phyloP scores from a whole-genome alignment of 2,113 vertebrate genomes.

The Laticauda laticaudata region DNA sequence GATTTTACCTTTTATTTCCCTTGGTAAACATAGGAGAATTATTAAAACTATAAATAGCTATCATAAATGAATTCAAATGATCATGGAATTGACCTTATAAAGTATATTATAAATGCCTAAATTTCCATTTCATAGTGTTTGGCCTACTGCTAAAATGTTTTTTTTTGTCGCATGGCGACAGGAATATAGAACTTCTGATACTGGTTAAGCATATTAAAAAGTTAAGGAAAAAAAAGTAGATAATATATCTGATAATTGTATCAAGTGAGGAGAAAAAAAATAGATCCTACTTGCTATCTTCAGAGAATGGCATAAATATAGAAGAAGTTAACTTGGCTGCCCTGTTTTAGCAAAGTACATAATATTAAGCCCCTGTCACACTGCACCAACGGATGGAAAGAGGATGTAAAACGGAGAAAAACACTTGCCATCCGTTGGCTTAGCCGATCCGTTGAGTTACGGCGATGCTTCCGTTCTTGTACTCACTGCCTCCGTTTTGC shows the following conservation, averaged over 20 bases:
- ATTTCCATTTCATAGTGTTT: conserved; percentile 19
- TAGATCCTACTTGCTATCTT: neutral
- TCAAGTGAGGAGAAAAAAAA: neutral
- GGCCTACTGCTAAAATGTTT: neutral
- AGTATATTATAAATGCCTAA: neutral
- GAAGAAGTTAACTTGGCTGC: neutral
- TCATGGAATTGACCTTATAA: neutral
- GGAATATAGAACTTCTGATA: conserved; percentile 21
- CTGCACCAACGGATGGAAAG: too few relatives aligned
- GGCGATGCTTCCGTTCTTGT: too few relatives aligned
- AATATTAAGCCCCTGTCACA: too few relatives aligned
- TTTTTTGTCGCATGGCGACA: conserved; percentile 1
- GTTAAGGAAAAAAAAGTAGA: neutral
- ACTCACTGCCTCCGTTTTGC: too few relatives aligned
- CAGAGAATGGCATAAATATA: neutral
- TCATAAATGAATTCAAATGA: neutral
- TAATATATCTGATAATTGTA: conserved; percentile 6
- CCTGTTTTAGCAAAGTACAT: neutral
- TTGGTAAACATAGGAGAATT: neutral
- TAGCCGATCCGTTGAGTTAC: too few relatives aligned
- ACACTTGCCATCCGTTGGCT: too few relatives aligned
- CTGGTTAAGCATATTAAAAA: conserved; percentile 9
- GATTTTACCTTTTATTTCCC: neutral
- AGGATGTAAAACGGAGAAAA: too few relatives aligned
- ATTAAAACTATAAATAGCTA: neutral